Evolutionary conservation across 2,113 vertebrate species (phyloP).

Genomic region (Thomomys bottae): DNA sequence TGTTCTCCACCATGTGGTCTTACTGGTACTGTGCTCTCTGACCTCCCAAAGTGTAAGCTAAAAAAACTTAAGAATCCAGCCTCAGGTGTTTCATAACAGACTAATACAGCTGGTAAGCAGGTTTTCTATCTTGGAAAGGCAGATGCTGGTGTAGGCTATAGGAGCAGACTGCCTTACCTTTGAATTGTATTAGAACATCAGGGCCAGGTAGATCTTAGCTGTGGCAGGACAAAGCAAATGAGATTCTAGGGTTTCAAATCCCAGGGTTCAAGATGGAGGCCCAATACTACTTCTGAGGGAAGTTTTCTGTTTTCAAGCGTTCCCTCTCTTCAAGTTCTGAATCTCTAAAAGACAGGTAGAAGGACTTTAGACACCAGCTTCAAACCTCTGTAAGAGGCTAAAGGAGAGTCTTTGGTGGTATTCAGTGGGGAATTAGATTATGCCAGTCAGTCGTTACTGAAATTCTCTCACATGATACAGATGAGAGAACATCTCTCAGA

Average conservation of each 20-base stretch:
- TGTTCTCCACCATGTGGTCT: neutral
- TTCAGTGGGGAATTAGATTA: neutral
- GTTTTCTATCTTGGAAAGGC: neutral
- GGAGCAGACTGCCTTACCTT: neutral
- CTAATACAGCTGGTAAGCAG: neutral
- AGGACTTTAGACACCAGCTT: neutral
- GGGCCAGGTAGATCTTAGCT: neutral
- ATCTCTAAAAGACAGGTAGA: neutral
- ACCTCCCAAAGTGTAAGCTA: neutral
- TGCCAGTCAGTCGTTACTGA: neutral
- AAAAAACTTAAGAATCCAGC: neutral
- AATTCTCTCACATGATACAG: neutral
- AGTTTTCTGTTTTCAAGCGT: neutral
- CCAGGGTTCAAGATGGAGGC: neutral
- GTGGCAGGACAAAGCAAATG: neutral
- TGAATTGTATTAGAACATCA: neutral
- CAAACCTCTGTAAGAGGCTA: neutral
- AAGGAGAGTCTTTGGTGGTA: neutral
- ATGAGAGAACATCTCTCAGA: neutral
- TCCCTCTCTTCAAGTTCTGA: neutral
- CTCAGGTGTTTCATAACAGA: neutral
- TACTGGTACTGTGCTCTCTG: neutral
- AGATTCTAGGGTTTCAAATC: neutral
- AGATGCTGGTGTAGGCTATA: neutral
- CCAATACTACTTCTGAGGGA: neutral